These are phyloP conservation scores for Cydia fagiglandana DNA, from an alignment of 1,140 invertebrate species.

Conservation along the genomic window DNA sequence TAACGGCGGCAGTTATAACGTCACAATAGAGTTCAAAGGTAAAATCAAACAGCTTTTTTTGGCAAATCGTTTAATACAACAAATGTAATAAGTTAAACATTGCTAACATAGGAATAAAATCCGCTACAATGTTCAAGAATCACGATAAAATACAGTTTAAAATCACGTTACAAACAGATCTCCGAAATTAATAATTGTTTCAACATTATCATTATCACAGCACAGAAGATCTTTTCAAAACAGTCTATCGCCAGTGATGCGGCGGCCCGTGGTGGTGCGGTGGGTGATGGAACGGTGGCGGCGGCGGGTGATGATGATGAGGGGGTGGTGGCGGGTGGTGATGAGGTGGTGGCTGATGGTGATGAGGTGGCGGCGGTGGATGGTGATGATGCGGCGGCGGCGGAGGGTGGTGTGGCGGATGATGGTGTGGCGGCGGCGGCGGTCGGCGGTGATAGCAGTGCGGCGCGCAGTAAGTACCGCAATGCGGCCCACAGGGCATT, in stretches of 20 bases:
- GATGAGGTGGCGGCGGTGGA: conserved; percentile 40
- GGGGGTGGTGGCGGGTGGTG: conserved; percentile 47
- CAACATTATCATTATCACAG: conserved; percentile 7
- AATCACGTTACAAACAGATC: conserved; percentile 3
- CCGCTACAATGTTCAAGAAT: neutral
- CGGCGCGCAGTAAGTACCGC: conserved; percentile 53
- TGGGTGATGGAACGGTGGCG: neutral
- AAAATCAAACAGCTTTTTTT: neutral
- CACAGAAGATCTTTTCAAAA: conserved; percentile 13
- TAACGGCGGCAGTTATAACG: neutral
- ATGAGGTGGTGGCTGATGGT: conserved; percentile 34
- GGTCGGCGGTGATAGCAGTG: conserved; percentile 62
- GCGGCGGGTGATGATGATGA: conserved; percentile 41
- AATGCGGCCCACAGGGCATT: conserved; percentile 62
- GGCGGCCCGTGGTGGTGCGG: conserved; percentile 33
- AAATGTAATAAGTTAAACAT: neutral
- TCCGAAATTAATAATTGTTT: neutral
- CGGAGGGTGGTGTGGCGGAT: conserved; percentile 42
- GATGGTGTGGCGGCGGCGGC: conserved; percentile 47
- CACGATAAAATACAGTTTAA: neutral
- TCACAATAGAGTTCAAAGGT: neutral
- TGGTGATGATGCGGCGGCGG: conserved; percentile 46
- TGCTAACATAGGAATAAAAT: neutral
- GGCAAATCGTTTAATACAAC: neutral
- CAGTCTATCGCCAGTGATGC: conserved; percentile 27